A percentile compares a stretch with the other conserved stretches of the same genome.
Evolutionary conservation across 2,888 invertebrate species (phyloP).

Genomic region (Scaptodrosophila latifasciaeformis): DNA sequence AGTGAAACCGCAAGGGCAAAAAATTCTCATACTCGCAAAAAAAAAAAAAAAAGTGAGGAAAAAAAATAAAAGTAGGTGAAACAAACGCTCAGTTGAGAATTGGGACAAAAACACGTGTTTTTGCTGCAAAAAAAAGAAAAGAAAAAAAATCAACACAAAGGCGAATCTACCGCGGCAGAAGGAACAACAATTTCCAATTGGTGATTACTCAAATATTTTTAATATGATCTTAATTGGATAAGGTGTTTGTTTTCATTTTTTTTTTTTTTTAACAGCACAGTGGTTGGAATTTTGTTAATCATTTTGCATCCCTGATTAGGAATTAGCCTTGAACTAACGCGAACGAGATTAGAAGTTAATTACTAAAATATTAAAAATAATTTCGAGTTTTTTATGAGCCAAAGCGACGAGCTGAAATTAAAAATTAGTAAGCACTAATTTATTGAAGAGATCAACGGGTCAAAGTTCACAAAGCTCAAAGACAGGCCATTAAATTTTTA

Average conservation of each 20-base stretch:
- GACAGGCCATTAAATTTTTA: background rate
- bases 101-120: slow-evolving; percentile 39
- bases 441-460: too few species aligned
- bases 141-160: slow-evolving; percentile 25
- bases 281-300: too few species aligned
- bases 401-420: too few species aligned
- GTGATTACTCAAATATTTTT: slow-evolving; percentile 36
- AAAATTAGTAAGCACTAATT: too few species aligned
- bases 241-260: slow-evolving; percentile 7
- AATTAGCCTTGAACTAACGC: too few species aligned
- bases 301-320: too few species aligned
- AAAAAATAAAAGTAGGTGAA: slow-evolving; percentile 12
- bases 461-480: too few species aligned
- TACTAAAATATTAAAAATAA: too few species aligned
- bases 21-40: slow-evolving; percentile 5
- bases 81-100: slow-evolving; percentile 10
- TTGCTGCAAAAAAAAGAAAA: slow-evolving; percentile 29
- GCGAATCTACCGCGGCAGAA: slow-evolving; percentile 18
- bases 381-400: too few species aligned
- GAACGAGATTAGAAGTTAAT: too few species aligned
- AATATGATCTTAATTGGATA: slow-evolving; percentile 17
- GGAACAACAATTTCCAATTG: slow-evolving; percentile 35
- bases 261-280: too few species aligned
- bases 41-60: slow-evolving; percentile 8
- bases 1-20: slow-evolving; percentile 25